Evolutionary conservation across 2,888 invertebrate genomes (phyloP), one percentile per base, ranked within the genome.

Genomic region (Hypolimnas misippus): DNA sequence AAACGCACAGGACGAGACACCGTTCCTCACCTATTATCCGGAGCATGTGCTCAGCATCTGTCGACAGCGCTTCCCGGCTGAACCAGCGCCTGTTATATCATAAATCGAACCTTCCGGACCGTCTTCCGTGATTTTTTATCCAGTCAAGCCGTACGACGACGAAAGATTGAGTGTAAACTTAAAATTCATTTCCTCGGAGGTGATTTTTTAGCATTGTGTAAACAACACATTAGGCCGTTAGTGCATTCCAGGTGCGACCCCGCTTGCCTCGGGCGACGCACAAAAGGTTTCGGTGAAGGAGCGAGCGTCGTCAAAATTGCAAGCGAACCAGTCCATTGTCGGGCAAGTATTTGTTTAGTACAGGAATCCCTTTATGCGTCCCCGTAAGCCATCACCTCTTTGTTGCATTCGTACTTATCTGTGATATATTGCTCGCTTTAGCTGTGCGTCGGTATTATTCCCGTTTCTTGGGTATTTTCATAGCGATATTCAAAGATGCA

Each of bases 101-200:
- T 89, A 92, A 89, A 89, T 87, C 78, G 84, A 87, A 78, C 85
- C 89, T 91, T 89, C 88, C 91, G 90, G 86, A 78, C 79, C 79
- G 78, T 81, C 86, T 89, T 87, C 89, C 88, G 83, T 82, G 82
- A 83, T 85, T 91, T 90, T 91, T 91, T 87, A 85, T 74, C 72
- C 73, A 73, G 76, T 81, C 81, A 81, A 86, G 85, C 85, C 83
- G 77, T 81, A 81, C 76, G 82, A 85, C 77, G 86, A 89, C 88
- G 90, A 90, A 84, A 87, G 91, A 91, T 82, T 85, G 77, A 83
- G 86, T 85, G 87, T 92, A 90, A 89, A 90, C 89, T 83, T 76
- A 84, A 83, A 84, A 83, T 82, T 77, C 67, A 78, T 83, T 87
- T 86, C 86, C 86, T 82, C 78, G 72, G 79, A 82, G 81, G 79